Base-by-base conservation (phyloP, 2,888 invertebrate species). In the Oeneis ivallda region DNA sequence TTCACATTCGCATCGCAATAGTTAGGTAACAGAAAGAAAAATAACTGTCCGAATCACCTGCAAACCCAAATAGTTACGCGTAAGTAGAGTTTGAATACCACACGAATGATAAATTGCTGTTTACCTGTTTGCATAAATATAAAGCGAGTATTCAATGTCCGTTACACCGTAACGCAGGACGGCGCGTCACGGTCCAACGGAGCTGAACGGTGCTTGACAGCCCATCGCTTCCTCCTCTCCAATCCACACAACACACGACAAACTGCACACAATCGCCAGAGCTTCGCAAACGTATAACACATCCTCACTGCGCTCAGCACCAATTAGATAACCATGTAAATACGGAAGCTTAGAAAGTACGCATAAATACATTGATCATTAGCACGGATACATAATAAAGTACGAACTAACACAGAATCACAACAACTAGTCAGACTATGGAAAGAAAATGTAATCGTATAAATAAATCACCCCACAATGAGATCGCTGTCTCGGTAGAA, bases 181-280 rank as follows among this genome's bases (percentile, higher is more conserved):
- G 84, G 84, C 72, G 77, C 72, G 86, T 79, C 79, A 84, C 89
- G 87, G 87, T 85, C 84, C 91, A 89, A 79, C 84, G 90, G 85
- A 90, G 91, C 90, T 84, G 89, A 90, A 91, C 90, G 86, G 72
- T 77, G 77, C 77, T 78, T 75, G 79, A 76, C 78, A 78, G 79
- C 79, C 75, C 75, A 75, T 78, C 75, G 75, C 74, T 75, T 76
- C 73, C 73, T 70, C 71, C 66, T 64, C 73, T 73, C 75, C 26
- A 26, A 26, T 74, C 76, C 77, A 76, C 64, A 64, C 72, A 74
- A 72, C 72, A 69, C 70, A 70, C 45, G 47, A 15, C 45, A 57
- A 59, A 67, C 56, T 66, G 59, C 57, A 75, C 67, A 75, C 75
- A 77, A 80, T 84, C 86, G 85, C 86, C 69, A 75, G 71, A 78